Percentiles rank a stretch among this genome's conserved stretches.
Conservation (phyloP, 2,113 vertebrate species). For the Poeciliopsis retropinna region DNA sequence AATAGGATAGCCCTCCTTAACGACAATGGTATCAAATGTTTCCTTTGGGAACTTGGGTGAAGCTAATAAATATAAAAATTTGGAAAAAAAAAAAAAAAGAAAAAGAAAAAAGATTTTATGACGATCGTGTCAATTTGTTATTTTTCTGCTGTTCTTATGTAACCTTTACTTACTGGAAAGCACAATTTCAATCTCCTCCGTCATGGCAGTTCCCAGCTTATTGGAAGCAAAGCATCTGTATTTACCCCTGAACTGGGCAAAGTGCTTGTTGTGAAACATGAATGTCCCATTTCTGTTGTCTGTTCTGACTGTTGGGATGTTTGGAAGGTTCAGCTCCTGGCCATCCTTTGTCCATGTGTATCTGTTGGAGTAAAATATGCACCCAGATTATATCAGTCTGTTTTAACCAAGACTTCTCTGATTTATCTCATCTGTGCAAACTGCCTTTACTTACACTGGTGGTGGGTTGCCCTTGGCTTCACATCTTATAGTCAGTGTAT, state of each 20-base stretch:
- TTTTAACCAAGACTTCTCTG: neutral
- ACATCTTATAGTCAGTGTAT: slow-evolving; percentile 85
- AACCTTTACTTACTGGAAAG: slow-evolving; percentile 84
- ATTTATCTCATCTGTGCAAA: neutral
- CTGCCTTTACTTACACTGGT: slow-evolving; percentile 84
- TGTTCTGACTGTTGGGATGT: slow-evolving; percentile 72
- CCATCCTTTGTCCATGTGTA: slow-evolving; percentile 92
- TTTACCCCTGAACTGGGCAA: slow-evolving; percentile 84
- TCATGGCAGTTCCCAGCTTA: slow-evolving; percentile 87
- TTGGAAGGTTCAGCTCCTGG: slow-evolving; percentile 77
- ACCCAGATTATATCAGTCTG: neutral
- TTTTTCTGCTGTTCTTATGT: neutral
- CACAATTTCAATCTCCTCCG: slow-evolving; percentile 87
- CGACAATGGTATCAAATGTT: slow-evolving; percentile 78
- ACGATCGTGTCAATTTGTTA: neutral
- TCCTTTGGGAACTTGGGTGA: slow-evolving; percentile 93
- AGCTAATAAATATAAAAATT: slow-evolving; percentile 66
- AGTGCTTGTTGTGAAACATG: slow-evolving; percentile 81
- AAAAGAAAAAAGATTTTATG: neutral
- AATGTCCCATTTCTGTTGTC: slow-evolving; percentile 83
- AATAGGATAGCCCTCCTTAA: slow-evolving; percentile 87
- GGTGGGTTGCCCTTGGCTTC: slow-evolving; percentile 90
- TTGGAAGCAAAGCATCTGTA: slow-evolving; percentile 94
- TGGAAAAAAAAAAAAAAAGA: neutral
- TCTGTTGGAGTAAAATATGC: slow-evolving; percentile 67